Evolutionary conservation across 2,113 vertebrate species (phyloP).

Genomic region (Nibea coibor): DNA sequence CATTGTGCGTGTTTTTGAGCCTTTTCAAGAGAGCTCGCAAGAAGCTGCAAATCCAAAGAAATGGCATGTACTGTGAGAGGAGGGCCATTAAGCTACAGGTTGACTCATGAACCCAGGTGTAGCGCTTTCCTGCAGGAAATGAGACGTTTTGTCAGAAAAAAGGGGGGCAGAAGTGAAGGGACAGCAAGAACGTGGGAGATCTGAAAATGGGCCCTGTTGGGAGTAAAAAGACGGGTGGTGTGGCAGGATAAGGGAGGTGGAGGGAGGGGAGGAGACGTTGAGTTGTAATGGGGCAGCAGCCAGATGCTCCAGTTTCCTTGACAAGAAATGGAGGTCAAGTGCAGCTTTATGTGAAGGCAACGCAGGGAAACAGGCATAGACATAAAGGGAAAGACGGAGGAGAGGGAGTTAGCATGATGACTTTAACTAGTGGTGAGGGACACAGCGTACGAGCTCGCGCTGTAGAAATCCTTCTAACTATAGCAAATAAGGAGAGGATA

Average conservation of each 20-base stretch:
- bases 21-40: constrained; percentile 27
- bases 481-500: constrained; percentile 45
- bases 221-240: constrained; percentile 61
- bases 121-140: constrained; percentile 49
- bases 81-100: constrained; percentile 59
- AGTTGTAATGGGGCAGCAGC: constrained; percentile 77
- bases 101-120: constrained; percentile 51
- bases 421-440: constrained; percentile 78
- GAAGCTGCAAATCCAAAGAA: constrained; percentile 31
- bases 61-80: constrained; percentile 7
- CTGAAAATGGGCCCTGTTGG: constrained; percentile 62
- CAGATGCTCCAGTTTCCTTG: constrained; percentile 85
- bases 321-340: constrained; percentile 86
- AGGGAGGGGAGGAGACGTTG: constrained; percentile 40
- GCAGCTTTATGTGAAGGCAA: constrained; percentile 79
- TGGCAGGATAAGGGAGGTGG: constrained; percentile 31
- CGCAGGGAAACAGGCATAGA: constrained; percentile 56
- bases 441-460: constrained; percentile 33
- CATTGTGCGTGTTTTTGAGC: not conserved
- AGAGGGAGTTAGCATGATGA: constrained; percentile 74
- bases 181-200: constrained; percentile 12
- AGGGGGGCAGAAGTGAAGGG: constrained; percentile 23
- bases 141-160: constrained; percentile 52
- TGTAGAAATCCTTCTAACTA: constrained; percentile 44
- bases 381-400: constrained; percentile 62